Base-by-base conservation (phyloP, 2,888 invertebrate species). In the Platerodrilus igneus region DNA sequence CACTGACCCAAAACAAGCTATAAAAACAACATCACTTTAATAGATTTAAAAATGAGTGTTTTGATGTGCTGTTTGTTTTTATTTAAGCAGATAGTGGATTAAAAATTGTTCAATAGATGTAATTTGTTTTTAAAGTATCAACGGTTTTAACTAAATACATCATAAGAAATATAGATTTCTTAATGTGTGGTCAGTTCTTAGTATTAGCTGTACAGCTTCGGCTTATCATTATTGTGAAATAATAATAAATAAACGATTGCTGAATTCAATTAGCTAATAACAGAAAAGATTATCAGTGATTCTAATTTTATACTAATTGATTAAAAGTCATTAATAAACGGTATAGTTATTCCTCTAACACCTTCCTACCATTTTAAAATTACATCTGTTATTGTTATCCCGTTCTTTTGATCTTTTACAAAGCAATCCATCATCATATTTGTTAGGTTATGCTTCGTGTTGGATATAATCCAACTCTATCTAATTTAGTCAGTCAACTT, bases 201-300 rank as follows among this genome's bases (percentile, higher is more conserved):
- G 22, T 26, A 40, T 40, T n/a, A n/a, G n/a, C n/a, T n/a, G n/a
- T n/a, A n/a, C n/a, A n/a, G n/a, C n/a, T n/a, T n/a, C n/a, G n/a
- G 47, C 53, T 53, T 51, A 54, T 51, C 52, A 41, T 21, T 13
- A 13, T 29, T 35, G 47, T 50, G 51, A 53, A 51, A 54, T 54
- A 54, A 56, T 54, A 52, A 55, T 46, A 23, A 25, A 21, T 28
- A 26, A 50, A 48, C 54, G 51, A 56, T 54, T 47, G 40, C 34
- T 42, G 42, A 52, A 51, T 55, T 55, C 53, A 52, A 52, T 51
- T 52, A 45, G 37, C 36, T 22, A 27, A 33, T 23, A 14, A 22
- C 26, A 39, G 36, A 25, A 34, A 28, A 15, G 9, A 5, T 25
- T 11, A 13, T 20, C 14, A 15, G 17, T 31, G 21, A 14, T 11